Base-by-base conservation (phyloP, 2,888 invertebrate species). In the Hydropsyche betteni region DNA sequence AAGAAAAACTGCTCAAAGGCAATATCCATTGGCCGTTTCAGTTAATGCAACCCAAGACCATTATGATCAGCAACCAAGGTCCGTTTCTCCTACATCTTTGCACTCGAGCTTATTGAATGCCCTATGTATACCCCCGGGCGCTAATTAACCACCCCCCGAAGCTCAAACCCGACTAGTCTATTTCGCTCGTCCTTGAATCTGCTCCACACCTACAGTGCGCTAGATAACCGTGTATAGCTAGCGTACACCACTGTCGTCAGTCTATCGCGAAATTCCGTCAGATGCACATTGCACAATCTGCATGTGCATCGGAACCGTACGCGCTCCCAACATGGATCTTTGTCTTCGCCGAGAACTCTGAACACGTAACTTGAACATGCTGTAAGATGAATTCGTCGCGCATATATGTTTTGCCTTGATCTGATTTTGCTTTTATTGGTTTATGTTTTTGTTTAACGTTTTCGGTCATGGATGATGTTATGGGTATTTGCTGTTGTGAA, bases 141-240 rank as follows among this genome's bases (percentile, higher is more conserved):
- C 64, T 64, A 64, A 64, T 64, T 64, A 64, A 64, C 64, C 64
- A 64, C 64, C 64, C 64, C 64, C 44, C 36, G n/a, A 8, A 36
- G 64, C 36, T 64, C 10, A 6, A 5, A 64, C 36, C n/a, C 64
- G 64, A 64, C 64, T 36, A 36, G 33, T 64, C 64, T 36, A 64
- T 64, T 64, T 64, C 36, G 7, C 36, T n/a, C 12, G 64, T 64
- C 64, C 64, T 64, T 64, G 33, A 36, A 36, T 3, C 12, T 2
- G 24, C 36, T 6, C 34, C 14, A 44, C 64, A 33, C 64, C 64
- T n/a, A 34, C 36, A 36, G 64, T 24, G 34, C 0, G 16, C 55
- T n/a, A 16, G 44, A 44, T 44, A 44, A 4, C 0, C 10, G 44
- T 44, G 44, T 4, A 10, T 4, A 44, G 44, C 44, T 10, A 44